phyloP scores from a whole-genome alignment of 2,797 vertebrate species.

The Thunnus albacares region DNA sequence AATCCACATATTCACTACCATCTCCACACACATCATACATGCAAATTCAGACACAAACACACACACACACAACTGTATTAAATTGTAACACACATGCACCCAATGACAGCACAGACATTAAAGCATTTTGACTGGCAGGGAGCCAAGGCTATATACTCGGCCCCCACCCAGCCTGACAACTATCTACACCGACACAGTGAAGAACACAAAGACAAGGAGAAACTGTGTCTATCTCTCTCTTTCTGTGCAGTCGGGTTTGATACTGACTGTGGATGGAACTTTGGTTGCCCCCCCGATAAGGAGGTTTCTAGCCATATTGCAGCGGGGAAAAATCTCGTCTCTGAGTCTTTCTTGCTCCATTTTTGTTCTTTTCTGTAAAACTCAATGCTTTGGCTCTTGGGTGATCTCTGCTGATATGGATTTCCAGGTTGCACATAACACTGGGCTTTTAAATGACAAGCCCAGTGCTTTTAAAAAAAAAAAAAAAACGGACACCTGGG shows the following conservation, averaged over 20 bases:
- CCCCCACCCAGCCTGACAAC: conserved; percentile 16
- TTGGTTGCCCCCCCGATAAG: neutral
- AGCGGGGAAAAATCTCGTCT: neutral
- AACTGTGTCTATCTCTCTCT: neutral
- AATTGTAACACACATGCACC: neutral
- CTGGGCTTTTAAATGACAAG: neutral
- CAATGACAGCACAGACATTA: conserved; percentile 34
- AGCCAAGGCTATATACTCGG: neutral
- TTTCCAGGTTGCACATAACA: neutral
- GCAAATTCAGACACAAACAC: neutral
- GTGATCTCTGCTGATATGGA: neutral
- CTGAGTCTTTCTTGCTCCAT: neutral
- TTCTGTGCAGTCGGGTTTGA: neutral
- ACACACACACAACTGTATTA: neutral
- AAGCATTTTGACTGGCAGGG: conserved; percentile 37
- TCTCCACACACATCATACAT: conserved; percentile 21
- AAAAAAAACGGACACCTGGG: too few relatives aligned
- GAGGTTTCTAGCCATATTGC: neutral
- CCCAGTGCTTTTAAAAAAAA: too few relatives aligned
- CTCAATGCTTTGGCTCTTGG: neutral
- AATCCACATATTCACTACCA: neutral
- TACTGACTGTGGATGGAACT: neutral
- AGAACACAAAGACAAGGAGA: conserved; percentile 18
- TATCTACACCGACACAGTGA: neutral
- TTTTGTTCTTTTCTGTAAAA: neutral